These are phyloP conservation scores for Helleia helle DNA, from an alignment of 2,888 invertebrate species.

Conservation along the genomic window DNA sequence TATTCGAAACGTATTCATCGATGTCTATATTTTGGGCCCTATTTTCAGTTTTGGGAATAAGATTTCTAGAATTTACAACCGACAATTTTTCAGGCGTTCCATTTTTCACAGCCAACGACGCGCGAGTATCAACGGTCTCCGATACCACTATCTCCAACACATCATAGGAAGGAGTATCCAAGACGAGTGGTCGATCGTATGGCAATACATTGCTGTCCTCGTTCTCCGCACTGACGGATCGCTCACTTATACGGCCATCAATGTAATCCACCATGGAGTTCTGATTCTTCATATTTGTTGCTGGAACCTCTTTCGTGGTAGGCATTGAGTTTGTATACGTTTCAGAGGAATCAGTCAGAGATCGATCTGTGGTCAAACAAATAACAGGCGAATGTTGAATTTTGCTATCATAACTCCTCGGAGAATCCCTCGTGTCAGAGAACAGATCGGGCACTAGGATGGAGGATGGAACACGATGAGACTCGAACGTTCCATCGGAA, in stretches of 20 bases:
- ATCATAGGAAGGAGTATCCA: conserved; percentile 43
- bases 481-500: conserved; percentile 7
- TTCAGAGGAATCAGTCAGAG: conserved; percentile 34
- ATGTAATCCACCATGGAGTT: conserved; percentile 26
- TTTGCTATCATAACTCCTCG: conserved; percentile 14
- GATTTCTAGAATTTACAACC: conserved; percentile 19
- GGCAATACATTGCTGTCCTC: conserved; percentile 33
- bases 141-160: conserved; percentile 61
- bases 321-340: conserved; percentile 37
- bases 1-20: conserved; percentile 67
- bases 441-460: background rate
- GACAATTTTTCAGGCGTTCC: conserved; percentile 19
- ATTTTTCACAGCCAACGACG: conserved; percentile 22
- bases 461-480: background rate
- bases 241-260: conserved; percentile 32
- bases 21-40: conserved; percentile 43
- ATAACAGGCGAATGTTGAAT: conserved; percentile 11
- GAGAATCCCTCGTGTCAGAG: background rate
- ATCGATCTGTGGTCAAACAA: conserved; percentile 25
- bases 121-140: conserved; percentile 38
- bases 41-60: conserved; percentile 19
- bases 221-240: conserved; percentile 29
- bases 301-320: conserved; percentile 34
- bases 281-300: conserved; percentile 13
- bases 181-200: conserved; percentile 30